Percentiles rank a stretch among this genome's conserved stretches.
phyloP scores from a whole-genome alignment of 2,888 invertebrate genomes.

The Latrodectus elegans region DNA sequence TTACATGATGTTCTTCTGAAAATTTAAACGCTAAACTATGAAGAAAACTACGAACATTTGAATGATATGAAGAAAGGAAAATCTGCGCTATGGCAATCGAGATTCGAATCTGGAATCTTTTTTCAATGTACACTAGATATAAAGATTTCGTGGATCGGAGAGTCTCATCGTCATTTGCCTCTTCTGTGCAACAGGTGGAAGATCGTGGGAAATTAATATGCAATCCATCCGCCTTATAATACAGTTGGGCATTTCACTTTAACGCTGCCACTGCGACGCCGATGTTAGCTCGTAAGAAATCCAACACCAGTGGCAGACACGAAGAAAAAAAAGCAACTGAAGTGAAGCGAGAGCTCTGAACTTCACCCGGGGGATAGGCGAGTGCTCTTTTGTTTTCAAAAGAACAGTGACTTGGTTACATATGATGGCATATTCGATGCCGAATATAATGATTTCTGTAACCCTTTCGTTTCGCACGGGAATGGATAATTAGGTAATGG shows the following conservation, averaged over 20 bases:
- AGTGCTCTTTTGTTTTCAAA: constrained; percentile 31
- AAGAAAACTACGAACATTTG: no score
- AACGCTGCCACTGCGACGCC: background rate
- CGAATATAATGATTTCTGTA: background rate
- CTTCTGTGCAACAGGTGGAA: no score
- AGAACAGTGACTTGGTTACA: constrained; percentile 6
- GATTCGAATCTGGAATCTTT: no score
- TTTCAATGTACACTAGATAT: no score
- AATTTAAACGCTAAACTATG: no score
- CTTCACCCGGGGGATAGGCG: constrained; percentile 11
- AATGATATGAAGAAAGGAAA: no score
- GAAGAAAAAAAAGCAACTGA: background rate
- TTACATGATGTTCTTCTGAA: no score
- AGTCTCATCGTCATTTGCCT: no score
- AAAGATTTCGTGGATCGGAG: no score
- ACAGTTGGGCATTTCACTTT: background rate
- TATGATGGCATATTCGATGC: background rate
- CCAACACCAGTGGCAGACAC: background rate
- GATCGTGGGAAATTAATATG: no score
- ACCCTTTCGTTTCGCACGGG: constrained; percentile 17
- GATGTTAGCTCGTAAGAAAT: background rate
- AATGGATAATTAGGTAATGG: constrained; percentile 40
- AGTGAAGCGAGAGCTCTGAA: background rate
- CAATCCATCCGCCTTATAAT: no score
- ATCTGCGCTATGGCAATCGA: no score